Conservation (phyloP, 2,888 invertebrate species). For the Anoplius nigerrimus region DNA sequence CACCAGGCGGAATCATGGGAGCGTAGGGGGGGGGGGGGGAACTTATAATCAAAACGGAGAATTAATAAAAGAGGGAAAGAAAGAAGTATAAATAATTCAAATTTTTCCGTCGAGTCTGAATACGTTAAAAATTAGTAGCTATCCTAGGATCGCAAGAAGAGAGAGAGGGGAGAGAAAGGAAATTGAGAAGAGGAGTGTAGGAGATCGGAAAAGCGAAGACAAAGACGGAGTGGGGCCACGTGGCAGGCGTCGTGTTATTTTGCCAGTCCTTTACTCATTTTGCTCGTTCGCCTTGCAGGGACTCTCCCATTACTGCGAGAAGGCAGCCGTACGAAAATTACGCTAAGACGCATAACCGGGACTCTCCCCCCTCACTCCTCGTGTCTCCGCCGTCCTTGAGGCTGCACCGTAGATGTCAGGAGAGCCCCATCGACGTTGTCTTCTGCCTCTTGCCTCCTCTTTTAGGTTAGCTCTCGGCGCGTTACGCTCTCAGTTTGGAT, state of each 20-base stretch:
- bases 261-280: not conserved
- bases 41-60: too few relatives aligned
- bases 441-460: constrained; percentile 17
- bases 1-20: not conserved
- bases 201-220: not conserved
- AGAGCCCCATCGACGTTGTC: constrained; percentile 19
- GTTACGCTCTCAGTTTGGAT: not conserved
- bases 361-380: constrained; percentile 17
- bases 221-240: constrained; percentile 25
- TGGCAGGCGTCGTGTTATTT: constrained; percentile 34
- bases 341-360: constrained; percentile 1
- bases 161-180: constrained; percentile 7
- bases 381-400: constrained; percentile 12
- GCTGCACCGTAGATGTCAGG: constrained; percentile 18
- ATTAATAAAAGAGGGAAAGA: too few relatives aligned
- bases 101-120: too few relatives aligned
- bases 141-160: not conserved
- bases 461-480: too few relatives aligned
- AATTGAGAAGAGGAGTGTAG: not conserved
- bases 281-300: constrained; percentile 26
- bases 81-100: too few relatives aligned
- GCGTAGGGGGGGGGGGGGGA: not conserved
- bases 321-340: constrained; percentile 40
- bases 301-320: constrained; percentile 49
- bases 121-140: too few relatives aligned